Base-by-base conservation (phyloP, 2,113 vertebrate species). In the Harpagus bidentatus region DNA sequence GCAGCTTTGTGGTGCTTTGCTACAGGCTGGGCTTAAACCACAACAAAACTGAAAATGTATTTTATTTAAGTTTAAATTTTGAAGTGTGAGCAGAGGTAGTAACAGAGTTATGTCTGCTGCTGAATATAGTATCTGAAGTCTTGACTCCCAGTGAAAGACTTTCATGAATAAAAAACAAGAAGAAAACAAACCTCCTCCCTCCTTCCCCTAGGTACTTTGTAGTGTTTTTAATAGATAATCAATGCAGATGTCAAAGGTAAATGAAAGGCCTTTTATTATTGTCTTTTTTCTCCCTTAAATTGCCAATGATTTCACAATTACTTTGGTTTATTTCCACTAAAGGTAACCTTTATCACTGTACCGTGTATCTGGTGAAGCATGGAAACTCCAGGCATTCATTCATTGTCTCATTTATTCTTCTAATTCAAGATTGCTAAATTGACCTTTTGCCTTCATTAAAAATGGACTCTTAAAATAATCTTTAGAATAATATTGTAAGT, bases 401-500 rank as follows among this genome's bases (percentile, higher is more conserved):
- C 80, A 86, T 70, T 88, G 17, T 86, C 62, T 95, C 8, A 13
- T 94, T 95, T 97, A 86, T 85, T 95, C 71, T 73, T 96, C 53
- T 74, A 93, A 93, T 95, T 95, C 53, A 95, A 95, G 59, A 97
- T 96, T 95, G 93, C 58, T 96, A 69, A 97, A 96, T 55, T 92
- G 82, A 95, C 71, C 86, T 86, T 86, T 95, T 91, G 19, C 62
- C 70, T 95, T 97, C 70, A 93, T 97, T 97, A 96, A 95, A 97
- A 93, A 79, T 76, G 17, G 17, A 63, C 81, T 72, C 31, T 73
- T 96, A 87, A 97, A 97, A 95, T 94, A 97, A 97, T n/a, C 40
- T 88, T 92, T 81, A 80, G 47, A 95, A 95, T 92, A 93, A 97
- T 97, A 96, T 94, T 88, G 63, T 91, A 87, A 93, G 25, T 9